Base-by-base conservation (phyloP, 2,113 vertebrate species). In the Eptatretus burgeri region DNA sequence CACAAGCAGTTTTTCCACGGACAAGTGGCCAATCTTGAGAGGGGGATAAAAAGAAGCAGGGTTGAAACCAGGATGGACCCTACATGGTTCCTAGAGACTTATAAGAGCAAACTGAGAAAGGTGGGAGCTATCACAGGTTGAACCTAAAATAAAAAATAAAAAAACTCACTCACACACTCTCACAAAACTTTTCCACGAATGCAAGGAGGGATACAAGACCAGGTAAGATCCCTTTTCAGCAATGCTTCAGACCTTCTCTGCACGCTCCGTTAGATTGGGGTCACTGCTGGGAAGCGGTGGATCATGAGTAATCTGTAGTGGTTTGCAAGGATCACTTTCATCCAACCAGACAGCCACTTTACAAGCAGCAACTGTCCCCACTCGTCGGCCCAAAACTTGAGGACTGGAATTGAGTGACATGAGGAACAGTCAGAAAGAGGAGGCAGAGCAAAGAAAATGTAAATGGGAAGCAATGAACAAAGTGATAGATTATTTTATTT, bases 291-390 rank as follows among this genome's bases (percentile, higher is more conserved):
- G 91, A 62, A 98, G 75, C 64, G 83, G 84, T 73, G 91, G 91
- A 66, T 98, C 89, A 69, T 98, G 91, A 70, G 81, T 87, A 72
- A 98, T 93, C 74, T 96, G 89, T 68, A 98, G 77, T 69, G 91
- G 89, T 75, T 93, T 96, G 13, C 89, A 96, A 68, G 80, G 82
- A 75, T 98, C 91, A 10, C 74, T 75, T 68, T 98, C 89, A 66
- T 98, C 89, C 51, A 96, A 91, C 75, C 80, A 93, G 75, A 98
- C 83, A 20, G 79, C 87, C 75, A 98, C 91, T 71, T 93, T 96
- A 73, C 95, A 85, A 65, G 91, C 77, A 63, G 89, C 81, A 0
- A 85, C 87, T 1, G 80, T 87, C 13, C 91, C 89, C 0, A 86
- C 91, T 80, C 84, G 94, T 70, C 85, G 80, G 62, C 87, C 89